Percentiles rank a stretch among this genome's conserved stretches.
Conservation (phyloP, 2,797 vertebrate species). For the Numenius phaeopus region DNA sequence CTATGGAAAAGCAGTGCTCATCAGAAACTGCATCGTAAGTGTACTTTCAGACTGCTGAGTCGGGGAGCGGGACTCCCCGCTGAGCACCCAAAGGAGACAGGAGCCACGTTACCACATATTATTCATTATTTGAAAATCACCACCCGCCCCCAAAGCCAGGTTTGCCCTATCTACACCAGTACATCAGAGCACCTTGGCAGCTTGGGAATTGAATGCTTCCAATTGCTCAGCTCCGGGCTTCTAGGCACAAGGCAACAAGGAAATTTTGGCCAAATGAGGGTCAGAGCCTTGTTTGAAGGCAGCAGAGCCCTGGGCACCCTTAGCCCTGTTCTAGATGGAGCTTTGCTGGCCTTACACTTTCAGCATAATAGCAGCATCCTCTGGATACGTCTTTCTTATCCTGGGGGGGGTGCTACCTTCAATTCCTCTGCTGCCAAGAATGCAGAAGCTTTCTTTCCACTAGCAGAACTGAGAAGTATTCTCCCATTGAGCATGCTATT, state of each 20-base stretch:
- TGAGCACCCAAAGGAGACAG: neutral
- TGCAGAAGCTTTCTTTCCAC: neutral
- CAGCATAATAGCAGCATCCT: neutral
- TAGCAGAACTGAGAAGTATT: neutral
- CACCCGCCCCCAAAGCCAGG: neutral
- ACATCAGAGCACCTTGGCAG: neutral
- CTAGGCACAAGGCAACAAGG: neutral
- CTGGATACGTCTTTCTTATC: neutral
- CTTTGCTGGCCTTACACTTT: neutral
- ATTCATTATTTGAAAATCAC: neutral
- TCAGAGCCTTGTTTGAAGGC: neutral
- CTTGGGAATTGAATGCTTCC: neutral
- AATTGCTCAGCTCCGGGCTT: neutral
- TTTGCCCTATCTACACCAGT: neutral
- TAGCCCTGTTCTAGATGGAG: neutral
- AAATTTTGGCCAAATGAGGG: neutral
- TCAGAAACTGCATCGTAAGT: neutral
- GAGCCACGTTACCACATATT: neutral
- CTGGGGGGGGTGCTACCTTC: neutral
- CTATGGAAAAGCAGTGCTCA: neutral
- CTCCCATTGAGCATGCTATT: neutral
- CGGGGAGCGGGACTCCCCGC: fast-evolving
- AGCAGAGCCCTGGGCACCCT: neutral
- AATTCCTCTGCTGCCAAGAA: neutral
- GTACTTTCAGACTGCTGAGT: neutral